Base-by-base conservation (phyloP, 2,888 invertebrate genomes). In the Meganola albula region DNA sequence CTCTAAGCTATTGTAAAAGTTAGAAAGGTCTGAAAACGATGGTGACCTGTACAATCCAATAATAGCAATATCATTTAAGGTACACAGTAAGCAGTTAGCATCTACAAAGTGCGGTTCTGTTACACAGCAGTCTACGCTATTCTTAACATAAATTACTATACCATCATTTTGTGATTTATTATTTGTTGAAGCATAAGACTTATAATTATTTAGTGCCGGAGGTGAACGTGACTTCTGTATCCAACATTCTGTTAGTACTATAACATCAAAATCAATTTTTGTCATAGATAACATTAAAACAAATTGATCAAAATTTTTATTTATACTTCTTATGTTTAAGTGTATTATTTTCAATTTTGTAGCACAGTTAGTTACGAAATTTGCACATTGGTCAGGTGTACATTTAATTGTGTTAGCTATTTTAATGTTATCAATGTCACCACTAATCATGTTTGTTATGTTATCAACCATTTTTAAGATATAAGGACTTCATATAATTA, bases 271-370 rank as follows among this genome's bases (percentile, higher is more conserved):
- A 8, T 11, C 5, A 4, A 24, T 12, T 11, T 24, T 24, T 12
- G 8, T 3, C 8, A n/a, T 7, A n/a, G 8, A 3, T 3, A 20
- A 2, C 8, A 20, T 7, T 5, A 20, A 7, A n/a, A n/a, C n/a
- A 20, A 20, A 20, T 3, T 20, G 4, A 2, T 20, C 20, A 5
- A 20, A n/a, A 20, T 20, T 20, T 20, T 20, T 20, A n/a, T 20
- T 20, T 20, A 20, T n/a, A n/a, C 20, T 20, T n/a, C 20, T 7
- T 3, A 20, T 20, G 8, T 20, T 20, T 7, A 20, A 20, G n/a
- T 20, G 20, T 5, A 20, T 20, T 11, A 31, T 24, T 31, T 31
- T 36, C n/a, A n/a, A n/a, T n/a, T n/a, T n/a, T n/a, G n/a, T n/a
- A n/a, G n/a, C n/a, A n/a, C n/a, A n/a, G n/a, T n/a, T n/a, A n/a